Evolutionary conservation across 2,797 vertebrate genomes (phyloP).

Genomic region (Mallotus villosus): DNA sequence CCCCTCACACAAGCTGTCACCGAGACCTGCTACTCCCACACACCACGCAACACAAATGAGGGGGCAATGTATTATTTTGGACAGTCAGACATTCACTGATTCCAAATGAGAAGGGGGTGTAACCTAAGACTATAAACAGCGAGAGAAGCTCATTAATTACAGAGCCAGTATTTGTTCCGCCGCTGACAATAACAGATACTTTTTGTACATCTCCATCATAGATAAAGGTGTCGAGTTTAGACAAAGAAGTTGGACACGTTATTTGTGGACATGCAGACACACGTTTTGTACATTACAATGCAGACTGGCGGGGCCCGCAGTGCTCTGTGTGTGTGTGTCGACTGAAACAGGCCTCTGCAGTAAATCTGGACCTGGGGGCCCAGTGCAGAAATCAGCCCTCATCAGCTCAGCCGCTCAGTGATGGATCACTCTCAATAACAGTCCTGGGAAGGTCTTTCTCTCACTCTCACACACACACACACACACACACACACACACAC

Average conservation of each 20-base stretch:
- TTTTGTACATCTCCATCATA: not conserved
- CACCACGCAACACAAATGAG: not conserved
- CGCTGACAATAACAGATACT: not conserved
- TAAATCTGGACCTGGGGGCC: slow-evolving; percentile 10
- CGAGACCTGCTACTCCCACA: not conserved
- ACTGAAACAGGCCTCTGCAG: slow-evolving; percentile 8
- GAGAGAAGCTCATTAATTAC: slow-evolving; percentile 25
- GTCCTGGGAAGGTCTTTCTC: not conserved
- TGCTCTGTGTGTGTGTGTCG: not conserved
- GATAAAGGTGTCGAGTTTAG: not conserved
- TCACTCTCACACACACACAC: not conserved
- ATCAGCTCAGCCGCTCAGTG: slow-evolving; percentile 30
- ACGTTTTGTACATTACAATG: slow-evolving; percentile 3
- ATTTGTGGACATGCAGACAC: not conserved
- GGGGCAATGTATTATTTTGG: not conserved
- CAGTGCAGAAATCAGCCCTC: slow-evolving; percentile 40
- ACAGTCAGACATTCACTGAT: slow-evolving; percentile 26
- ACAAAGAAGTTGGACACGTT: not conserved
- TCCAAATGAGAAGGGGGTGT: slow-evolving; percentile 27
- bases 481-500: not conserved
- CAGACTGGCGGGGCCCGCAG: slow-evolving; percentile 8
- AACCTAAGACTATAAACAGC: slow-evolving; percentile 50
- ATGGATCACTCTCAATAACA: slow-evolving; percentile 32
- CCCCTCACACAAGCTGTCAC: not conserved
- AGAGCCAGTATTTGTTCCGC: slow-evolving; percentile 8